phyloP scores from a whole-genome alignment of 2,888 invertebrate genomes.

The Syrphus vitripennis region DNA sequence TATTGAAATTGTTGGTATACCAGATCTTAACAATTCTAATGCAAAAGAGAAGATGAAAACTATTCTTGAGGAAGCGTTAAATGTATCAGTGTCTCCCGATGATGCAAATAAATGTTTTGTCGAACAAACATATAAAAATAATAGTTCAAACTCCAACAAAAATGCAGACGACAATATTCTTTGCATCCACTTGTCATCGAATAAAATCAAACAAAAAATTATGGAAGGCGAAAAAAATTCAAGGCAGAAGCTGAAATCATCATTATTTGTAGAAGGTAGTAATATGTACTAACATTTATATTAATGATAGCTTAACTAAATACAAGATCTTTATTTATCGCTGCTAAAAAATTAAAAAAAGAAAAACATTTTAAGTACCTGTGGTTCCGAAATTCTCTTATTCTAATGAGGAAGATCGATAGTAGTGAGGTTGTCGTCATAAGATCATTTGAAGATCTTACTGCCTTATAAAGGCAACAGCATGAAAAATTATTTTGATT shows the following conservation, averaged over 20 bases:
- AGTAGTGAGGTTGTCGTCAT: no score
- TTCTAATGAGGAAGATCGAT: neutral
- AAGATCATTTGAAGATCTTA: no score
- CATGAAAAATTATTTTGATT: neutral
- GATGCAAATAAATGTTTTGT: neutral
- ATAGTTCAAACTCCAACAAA: no score
- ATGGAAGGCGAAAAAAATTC: neutral
- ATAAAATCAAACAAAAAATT: neutral
- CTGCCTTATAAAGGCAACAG: no score
- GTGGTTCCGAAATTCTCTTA: neutral
- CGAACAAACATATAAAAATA: neutral
- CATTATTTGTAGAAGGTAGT: no score
- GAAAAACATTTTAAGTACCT: neutral
- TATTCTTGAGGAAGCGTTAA: neutral
- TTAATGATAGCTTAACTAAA: no score
- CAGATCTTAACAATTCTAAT: neutral
- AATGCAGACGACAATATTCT: neutral
- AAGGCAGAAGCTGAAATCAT: no score
- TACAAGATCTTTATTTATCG: neutral
- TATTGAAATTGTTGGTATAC: conserved; percentile 15
- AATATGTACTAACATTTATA: no score
- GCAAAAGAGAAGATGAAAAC: conserved; percentile 8
- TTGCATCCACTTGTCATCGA: neutral
- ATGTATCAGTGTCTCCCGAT: neutral
- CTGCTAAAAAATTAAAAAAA: neutral